phyloP scores from a whole-genome alignment of 2,888 invertebrate species.

The Slavum lentiscoides region DNA sequence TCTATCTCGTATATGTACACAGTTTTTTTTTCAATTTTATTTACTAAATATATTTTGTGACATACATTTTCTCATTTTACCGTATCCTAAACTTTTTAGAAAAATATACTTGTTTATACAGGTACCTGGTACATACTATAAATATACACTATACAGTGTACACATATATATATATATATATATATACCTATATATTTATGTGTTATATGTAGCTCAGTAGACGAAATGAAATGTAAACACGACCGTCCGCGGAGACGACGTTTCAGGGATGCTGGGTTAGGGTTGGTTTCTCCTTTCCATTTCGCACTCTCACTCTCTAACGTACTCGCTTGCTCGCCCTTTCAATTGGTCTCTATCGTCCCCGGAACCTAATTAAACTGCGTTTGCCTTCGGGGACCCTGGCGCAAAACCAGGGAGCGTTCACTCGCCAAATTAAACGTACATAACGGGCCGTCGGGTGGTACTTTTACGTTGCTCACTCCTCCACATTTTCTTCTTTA shows the following conservation, averaged over 20 bases:
- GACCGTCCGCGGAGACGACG: constrained; percentile 9
- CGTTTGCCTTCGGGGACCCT: constrained; percentile 31
- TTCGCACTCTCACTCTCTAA: neutral
- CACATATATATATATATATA: neutral
- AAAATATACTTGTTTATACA: neutral
- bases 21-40: too few relatives aligned
- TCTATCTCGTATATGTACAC: too few relatives aligned
- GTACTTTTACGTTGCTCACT: neutral
- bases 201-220: neutral
- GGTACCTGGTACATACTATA: too few relatives aligned
- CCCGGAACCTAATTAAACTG: constrained; percentile 42
- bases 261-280: neutral
- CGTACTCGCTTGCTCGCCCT: neutral
- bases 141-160: neutral
- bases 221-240: constrained; percentile 42
- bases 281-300: neutral
- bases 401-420: constrained; percentile 31
- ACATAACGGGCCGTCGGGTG: constrained; percentile 9
- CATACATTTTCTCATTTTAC: neutral
- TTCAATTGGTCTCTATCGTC: constrained; percentile 22
- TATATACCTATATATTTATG: neutral
- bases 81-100: neutral
- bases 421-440: constrained; percentile 39
- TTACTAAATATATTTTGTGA: neutral
- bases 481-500: neutral